Conservation (phyloP, 2,888 invertebrate genomes). For the Clitarchus hookeri region DNA sequence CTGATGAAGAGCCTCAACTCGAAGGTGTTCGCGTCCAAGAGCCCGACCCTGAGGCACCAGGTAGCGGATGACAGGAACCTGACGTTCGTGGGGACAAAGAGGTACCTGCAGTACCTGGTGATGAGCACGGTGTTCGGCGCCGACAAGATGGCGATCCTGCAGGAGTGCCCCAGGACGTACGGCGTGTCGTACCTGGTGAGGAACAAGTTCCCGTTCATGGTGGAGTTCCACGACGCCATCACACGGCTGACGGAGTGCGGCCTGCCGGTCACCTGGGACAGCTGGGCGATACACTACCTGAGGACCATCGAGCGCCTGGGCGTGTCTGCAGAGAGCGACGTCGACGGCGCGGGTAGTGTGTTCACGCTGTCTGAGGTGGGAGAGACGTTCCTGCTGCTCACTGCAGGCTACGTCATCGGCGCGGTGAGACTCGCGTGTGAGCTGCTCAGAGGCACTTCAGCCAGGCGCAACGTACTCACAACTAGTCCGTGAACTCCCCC, state of each 20-base stretch:
- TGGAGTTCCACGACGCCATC: neutral
- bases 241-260: neutral
- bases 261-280: neutral
- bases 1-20: neutral
- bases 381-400: neutral
- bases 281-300: slow-evolving; percentile 11
- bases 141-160: neutral
- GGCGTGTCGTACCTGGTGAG: neutral
- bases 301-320: neutral
- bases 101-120: neutral
- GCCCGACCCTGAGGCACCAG: neutral
- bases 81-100: neutral
- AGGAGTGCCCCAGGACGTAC: slow-evolving; percentile 19
- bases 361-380: neutral
- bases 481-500: no score
- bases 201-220: neutral
- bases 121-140: neutral
- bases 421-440: neutral
- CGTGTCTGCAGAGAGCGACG: neutral
- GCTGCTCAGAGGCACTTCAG: neutral
- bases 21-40: slow-evolving; percentile 11
- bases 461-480: no score
- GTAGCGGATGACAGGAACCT: neutral
- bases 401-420: neutral
- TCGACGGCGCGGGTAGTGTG: neutral